Evolutionary conservation across 2,888 invertebrate species (phyloP).

Genomic region (Operophtera brumata): DNA sequence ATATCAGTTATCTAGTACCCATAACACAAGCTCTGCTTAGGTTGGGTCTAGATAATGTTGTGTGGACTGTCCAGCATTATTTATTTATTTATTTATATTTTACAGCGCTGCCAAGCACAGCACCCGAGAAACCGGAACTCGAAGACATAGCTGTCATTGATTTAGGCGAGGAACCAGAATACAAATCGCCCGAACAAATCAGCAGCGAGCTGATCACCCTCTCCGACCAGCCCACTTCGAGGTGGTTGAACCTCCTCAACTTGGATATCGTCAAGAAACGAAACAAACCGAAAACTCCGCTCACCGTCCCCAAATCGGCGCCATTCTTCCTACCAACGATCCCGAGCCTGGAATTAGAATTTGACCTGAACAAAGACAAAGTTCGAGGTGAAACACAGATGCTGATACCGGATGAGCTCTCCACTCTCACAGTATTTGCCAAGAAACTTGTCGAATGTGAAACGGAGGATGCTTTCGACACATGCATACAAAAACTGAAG

Average conservation of each 20-base stretch:
- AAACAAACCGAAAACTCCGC: conserved; percentile 93
- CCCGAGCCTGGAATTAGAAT: conserved; percentile 89
- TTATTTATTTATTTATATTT: conserved; percentile 6
- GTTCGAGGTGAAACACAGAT: conserved; percentile 73
- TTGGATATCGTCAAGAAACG: conserved; percentile 91
- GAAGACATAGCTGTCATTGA: conserved; percentile 68
- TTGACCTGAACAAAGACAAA: conserved; percentile 83
- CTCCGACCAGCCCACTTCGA: conserved; percentile 90
- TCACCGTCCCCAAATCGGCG: conserved; percentile 91
- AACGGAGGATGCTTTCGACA: conserved; percentile 73
- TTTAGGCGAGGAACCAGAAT: conserved; percentile 78
- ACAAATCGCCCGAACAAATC: conserved; percentile 88
- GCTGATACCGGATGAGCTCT: conserved; percentile 79
- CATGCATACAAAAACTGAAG: conserved; percentile 83
- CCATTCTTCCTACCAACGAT: conserved; percentile 98
- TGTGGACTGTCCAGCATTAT: too few relatives aligned
- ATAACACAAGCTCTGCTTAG: too few relatives aligned
- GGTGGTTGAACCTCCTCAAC: conserved; percentile 95
- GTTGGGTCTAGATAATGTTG: too few relatives aligned
- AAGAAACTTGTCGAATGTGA: conserved; percentile 80
- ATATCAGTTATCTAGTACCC: too few relatives aligned
- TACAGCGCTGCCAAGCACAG: conserved; percentile 50
- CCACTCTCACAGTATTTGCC: conserved; percentile 85
- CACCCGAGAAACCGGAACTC: conserved; percentile 72
- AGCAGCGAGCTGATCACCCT: conserved; percentile 89